Conservation (phyloP, 2,888 invertebrate species). For the Ophion ellenae region DNA sequence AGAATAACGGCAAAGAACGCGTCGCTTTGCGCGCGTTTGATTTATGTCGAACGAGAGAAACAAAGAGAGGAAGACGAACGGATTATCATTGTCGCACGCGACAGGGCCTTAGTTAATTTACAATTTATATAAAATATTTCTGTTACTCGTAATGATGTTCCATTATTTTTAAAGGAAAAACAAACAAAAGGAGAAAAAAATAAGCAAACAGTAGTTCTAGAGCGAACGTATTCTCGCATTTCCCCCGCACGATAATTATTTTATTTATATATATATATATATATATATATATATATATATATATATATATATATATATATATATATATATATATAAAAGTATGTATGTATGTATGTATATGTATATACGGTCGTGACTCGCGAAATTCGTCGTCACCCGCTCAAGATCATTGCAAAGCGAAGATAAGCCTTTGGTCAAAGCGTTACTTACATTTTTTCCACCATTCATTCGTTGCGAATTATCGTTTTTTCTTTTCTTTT, state of each 20-base stretch:
- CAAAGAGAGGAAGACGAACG: conserved; percentile 52
- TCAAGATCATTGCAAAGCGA: background rate
- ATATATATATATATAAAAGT: too few species aligned
- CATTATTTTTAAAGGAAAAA: conserved; percentile 66
- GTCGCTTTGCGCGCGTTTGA: conserved; percentile 37
- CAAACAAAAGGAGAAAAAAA: conserved; percentile 36
- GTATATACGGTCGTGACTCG: conserved; percentile 34
- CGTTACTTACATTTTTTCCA: too few species aligned
- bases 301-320: too few species aligned
- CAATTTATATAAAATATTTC: conserved; percentile 62
- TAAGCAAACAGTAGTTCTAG: conserved; percentile 63
- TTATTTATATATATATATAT: background rate
- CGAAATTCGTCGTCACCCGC: conserved; percentile 11
- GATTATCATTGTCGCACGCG: conserved; percentile 66
- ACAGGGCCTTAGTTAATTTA: conserved; percentile 69
- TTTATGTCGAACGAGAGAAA: conserved; percentile 37
- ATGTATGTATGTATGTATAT: conserved; percentile 31
- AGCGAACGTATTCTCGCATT: conserved; percentile 65
- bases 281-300: too few species aligned
- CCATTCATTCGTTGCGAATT: too few species aligned
- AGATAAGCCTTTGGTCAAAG: background rate
- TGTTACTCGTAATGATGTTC: conserved; percentile 68
- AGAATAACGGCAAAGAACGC: conserved; percentile 23
- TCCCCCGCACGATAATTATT: conserved; percentile 66
- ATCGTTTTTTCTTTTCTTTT: too few species aligned